phyloP scores from a whole-genome alignment of 2,888 invertebrate species.

The Synanthedon formicaeformis region DNA sequence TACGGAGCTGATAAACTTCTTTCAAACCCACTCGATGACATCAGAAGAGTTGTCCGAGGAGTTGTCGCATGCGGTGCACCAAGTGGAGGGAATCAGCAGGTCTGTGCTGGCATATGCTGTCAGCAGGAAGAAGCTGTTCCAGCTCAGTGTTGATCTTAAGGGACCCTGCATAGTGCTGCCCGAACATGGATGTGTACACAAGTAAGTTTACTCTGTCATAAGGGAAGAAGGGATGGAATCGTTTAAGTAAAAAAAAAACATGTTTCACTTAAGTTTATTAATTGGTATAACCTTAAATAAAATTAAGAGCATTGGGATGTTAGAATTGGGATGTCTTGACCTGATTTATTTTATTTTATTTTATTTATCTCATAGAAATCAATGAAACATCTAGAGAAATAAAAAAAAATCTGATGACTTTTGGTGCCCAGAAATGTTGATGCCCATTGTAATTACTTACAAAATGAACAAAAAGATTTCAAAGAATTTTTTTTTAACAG shows the following conservation, averaged over 20 bases:
- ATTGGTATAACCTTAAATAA: too few relatives aligned
- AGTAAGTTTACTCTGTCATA: conserved; percentile 44
- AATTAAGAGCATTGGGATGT: too few relatives aligned
- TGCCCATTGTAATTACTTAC: too few relatives aligned
- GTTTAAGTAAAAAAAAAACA: too few relatives aligned
- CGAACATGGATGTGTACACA: conserved; percentile 77
- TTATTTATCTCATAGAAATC: too few relatives aligned
- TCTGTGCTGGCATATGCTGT: conserved; percentile 60
- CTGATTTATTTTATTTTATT: too few relatives aligned
- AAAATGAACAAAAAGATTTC: background rate
- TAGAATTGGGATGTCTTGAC: too few relatives aligned
- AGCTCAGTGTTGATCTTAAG: conserved; percentile 79
- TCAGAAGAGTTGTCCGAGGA: conserved; percentile 46
- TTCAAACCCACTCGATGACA: conserved; percentile 69
- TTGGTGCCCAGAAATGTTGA: too few relatives aligned
- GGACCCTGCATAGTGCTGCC: conserved; percentile 83
- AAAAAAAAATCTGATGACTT: too few relatives aligned
- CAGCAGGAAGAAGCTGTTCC: conserved; percentile 68
- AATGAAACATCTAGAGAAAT: too few relatives aligned
- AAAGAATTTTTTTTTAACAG: conserved; percentile 29
- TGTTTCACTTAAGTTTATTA: too few relatives aligned
- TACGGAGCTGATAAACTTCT: conserved; percentile 78
- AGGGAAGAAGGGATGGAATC: too few relatives aligned
- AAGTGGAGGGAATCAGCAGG: conserved; percentile 42
- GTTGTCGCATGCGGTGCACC: conserved; percentile 26